A percentile compares a stretch with the other conserved stretches of the same genome.
Evolutionary conservation across 2,797 vertebrate species (phyloP).

Genomic region (Myotis planiceps): DNA sequence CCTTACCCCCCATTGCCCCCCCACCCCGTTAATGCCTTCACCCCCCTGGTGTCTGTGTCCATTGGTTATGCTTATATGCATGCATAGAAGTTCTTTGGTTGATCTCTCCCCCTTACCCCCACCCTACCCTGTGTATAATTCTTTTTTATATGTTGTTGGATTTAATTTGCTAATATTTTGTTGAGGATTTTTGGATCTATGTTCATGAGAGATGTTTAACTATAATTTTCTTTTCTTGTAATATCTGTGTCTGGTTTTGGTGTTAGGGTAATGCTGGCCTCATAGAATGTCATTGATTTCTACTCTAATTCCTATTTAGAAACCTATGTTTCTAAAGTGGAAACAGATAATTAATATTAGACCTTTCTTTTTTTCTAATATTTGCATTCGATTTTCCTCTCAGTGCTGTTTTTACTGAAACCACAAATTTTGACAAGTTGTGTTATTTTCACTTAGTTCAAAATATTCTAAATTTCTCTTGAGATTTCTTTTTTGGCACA

Average conservation of each 20-base stretch:
- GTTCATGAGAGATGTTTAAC: background rate
- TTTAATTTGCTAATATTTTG: background rate
- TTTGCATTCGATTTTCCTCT: background rate
- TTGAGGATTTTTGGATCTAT: background rate
- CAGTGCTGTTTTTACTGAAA: background rate
- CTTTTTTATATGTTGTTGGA: background rate
- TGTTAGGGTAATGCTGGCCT: background rate
- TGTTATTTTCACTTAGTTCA: background rate
- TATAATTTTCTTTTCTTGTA: background rate
- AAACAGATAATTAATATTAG: background rate
- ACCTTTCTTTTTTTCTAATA: background rate
- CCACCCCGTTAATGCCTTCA: too few relatives aligned
- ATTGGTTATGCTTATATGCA: too few relatives aligned
- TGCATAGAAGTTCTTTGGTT: too few relatives aligned
- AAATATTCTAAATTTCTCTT: background rate
- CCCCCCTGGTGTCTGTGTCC: too few relatives aligned
- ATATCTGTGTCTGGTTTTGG: background rate
- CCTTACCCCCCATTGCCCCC: too few relatives aligned
- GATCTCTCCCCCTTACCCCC: too few relatives aligned
- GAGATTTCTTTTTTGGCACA: background rate
- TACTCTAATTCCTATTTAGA: background rate
- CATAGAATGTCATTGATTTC: background rate
- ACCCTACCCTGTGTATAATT: too few relatives aligned
- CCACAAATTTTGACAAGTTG: background rate
- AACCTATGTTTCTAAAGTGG: background rate